phyloP scores from a whole-genome alignment of 2,888 invertebrate genomes.

The Phyllotreta striolata region DNA sequence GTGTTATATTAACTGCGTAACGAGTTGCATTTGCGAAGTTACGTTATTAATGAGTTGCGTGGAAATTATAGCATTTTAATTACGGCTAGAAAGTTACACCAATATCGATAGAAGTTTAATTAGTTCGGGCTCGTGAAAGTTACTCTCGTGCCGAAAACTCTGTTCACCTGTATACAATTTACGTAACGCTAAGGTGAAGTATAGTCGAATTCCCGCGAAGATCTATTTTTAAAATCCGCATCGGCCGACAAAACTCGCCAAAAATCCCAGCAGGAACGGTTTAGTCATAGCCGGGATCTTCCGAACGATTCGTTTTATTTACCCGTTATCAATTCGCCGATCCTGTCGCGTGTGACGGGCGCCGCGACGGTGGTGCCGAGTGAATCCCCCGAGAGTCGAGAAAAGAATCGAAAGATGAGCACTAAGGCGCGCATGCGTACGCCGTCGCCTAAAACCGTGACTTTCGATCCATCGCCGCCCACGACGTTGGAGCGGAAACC shows the following conservation, averaged over 20 bases:
- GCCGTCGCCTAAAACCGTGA: constrained; percentile 71
- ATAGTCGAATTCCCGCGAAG: constrained; percentile 51
- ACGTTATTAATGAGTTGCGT: too few species aligned
- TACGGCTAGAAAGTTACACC: too few species aligned
- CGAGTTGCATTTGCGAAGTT: too few species aligned
- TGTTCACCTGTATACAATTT: constrained; percentile 25
- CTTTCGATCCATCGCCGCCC: constrained; percentile 70
- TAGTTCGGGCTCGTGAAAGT: not conserved
- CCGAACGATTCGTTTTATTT: constrained; percentile 42
- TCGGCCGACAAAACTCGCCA: constrained; percentile 51
- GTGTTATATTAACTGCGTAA: too few species aligned
- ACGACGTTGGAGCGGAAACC: constrained; percentile 65
- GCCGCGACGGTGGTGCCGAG: too few species aligned
- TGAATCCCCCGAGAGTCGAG: not conserved
- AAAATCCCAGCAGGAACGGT: constrained; percentile 52
- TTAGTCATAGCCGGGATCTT: constrained; percentile 58
- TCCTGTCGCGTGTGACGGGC: not conserved
- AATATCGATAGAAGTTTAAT: too few species aligned
- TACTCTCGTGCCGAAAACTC: constrained; percentile 12
- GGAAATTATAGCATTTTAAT: too few species aligned
- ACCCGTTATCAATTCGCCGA: not conserved
- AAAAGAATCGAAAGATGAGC: constrained; percentile 60
- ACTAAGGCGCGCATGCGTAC: constrained; percentile 69
- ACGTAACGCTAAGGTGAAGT: constrained; percentile 50
- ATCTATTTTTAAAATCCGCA: constrained; percentile 55